A percentile compares a stretch with the other conserved stretches of the same genome.
phyloP scores from a whole-genome alignment of 2,113 vertebrate species.

The Chunga burmeisteri region DNA sequence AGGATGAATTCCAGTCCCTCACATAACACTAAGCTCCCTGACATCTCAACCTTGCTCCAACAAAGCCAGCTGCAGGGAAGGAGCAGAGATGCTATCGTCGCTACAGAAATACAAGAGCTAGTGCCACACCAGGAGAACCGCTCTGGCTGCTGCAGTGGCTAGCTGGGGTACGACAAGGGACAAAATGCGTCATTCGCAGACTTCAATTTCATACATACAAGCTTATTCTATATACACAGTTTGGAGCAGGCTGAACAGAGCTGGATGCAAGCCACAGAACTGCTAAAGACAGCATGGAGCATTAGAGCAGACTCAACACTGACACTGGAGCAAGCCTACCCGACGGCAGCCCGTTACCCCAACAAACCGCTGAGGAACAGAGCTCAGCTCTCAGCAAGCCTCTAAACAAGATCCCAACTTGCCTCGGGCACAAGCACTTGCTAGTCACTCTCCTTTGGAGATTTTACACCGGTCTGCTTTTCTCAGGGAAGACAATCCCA shows the following conservation, averaged over 20 bases:
- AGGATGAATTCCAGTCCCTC: background rate
- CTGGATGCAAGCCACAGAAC: background rate
- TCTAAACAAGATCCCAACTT: background rate
- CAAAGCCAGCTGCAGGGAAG: background rate
- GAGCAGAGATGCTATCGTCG: fast-evolving
- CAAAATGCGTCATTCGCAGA: background rate
- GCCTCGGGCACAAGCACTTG: background rate
- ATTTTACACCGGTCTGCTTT: background rate
- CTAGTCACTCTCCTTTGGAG: background rate
- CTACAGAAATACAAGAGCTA: background rate
- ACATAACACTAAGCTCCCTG: background rate
- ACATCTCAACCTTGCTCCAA: background rate
- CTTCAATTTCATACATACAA: background rate
- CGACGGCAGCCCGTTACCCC: fast-evolving
- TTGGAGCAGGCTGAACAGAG: background rate
- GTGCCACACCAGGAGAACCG: background rate
- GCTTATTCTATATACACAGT: background rate
- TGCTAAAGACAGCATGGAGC: background rate
- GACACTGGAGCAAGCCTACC: background rate
- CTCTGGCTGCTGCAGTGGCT: background rate
- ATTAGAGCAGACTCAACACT: background rate
- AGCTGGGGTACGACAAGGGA: background rate
- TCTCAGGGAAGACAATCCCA: background rate
- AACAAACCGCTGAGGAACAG: background rate
- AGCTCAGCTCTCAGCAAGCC: background rate